Evolutionary conservation across 2,888 invertebrate genomes (phyloP), one percentile per base, ranked within the genome.

Genomic region (Scaptodrosophila latifasciaeformis): DNA sequence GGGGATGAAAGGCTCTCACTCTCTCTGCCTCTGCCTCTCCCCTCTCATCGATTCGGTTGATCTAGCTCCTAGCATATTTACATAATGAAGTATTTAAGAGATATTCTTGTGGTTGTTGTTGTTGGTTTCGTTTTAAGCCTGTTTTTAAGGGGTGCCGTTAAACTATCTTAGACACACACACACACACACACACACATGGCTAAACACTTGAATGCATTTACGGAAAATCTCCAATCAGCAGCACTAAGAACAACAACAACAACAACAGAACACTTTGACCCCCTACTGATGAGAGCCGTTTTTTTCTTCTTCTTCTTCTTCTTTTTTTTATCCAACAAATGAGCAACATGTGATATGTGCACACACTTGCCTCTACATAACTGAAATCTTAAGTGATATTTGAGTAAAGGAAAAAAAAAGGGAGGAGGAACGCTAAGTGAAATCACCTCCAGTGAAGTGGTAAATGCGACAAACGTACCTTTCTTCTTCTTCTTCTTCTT

Each of bases 41-140:
- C n/a, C n/a, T n/a, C n/a, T n/a, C n/a, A n/a, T n/a, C n/a, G n/a
- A n/a, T n/a, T n/a, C n/a, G n/a, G n/a, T n/a, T n/a, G n/a, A n/a
- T n/a, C n/a, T n/a, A n/a, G n/a, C n/a, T n/a, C n/a, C n/a, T n/a
- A n/a, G n/a, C n/a, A n/a, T 75, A 75, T 74, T 79, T 76, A 64
- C 79, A 74, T 79, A 79, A 76, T 79, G 79, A 69, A 79, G 76
- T 72, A 67, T 62, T 49, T 67, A 67, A 59, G 43, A 27, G 13
- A 15, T 29, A 7, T 45, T 12, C 18, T n/a, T 50, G 45, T 44
- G 24, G 24, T 10, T 39, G 27, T 19, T 35, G 24, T 37, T 21
- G 19, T 13, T 39, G 4, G 42, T 45, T 45, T 37, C 12, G 31
- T 31, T 4, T 10, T 37, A 7, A 24, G 24, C 4, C 47, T 49